phyloP scores from a whole-genome alignment of 1,140 invertebrate species.

The Drosophila sulfurigaster region DNA sequence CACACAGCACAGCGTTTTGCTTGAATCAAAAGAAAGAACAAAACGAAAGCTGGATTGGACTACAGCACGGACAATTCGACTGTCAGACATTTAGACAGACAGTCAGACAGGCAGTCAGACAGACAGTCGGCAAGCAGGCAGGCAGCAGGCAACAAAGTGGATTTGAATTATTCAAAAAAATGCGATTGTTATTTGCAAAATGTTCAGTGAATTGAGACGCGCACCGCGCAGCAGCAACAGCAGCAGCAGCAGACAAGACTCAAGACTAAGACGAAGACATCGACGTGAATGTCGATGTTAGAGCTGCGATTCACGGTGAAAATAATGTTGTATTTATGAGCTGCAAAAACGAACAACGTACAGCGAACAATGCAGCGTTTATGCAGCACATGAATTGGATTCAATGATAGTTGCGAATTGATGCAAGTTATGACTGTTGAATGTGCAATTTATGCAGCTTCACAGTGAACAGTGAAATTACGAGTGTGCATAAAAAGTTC shows the following conservation, averaged over 20 bases:
- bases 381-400: slow-evolving; percentile 29
- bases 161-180: slow-evolving; percentile 83
- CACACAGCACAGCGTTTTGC: slow-evolving; percentile 54
- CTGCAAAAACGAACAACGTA: slow-evolving; percentile 37
- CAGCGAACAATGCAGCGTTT: slow-evolving; percentile 52
- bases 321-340: slow-evolving; percentile 82
- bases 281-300: slow-evolving; percentile 25
- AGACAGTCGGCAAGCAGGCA: slow-evolving; percentile 22
- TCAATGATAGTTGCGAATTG: slow-evolving; percentile 43
- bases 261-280: slow-evolving; percentile 29
- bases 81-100: slow-evolving; percentile 11
- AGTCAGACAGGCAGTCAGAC: neutral
- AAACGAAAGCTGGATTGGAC: slow-evolving; percentile 30
- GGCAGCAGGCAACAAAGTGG: slow-evolving; percentile 69
- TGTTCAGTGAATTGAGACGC: slow-evolving; percentile 81
- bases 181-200: slow-evolving; percentile 83
- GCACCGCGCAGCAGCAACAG: slow-evolving; percentile 46
- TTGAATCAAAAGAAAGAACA: slow-evolving; percentile 41
- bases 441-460: slow-evolving; percentile 41
- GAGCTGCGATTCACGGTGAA: slow-evolving; percentile 76
- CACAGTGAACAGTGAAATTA: neutral
- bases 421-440: slow-evolving; percentile 38
- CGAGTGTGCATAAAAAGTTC: neutral
- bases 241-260: neutral
- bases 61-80: slow-evolving; percentile 2